phyloP scores from a whole-genome alignment of 2,888 invertebrate species.

The Coremacera marginata region DNA sequence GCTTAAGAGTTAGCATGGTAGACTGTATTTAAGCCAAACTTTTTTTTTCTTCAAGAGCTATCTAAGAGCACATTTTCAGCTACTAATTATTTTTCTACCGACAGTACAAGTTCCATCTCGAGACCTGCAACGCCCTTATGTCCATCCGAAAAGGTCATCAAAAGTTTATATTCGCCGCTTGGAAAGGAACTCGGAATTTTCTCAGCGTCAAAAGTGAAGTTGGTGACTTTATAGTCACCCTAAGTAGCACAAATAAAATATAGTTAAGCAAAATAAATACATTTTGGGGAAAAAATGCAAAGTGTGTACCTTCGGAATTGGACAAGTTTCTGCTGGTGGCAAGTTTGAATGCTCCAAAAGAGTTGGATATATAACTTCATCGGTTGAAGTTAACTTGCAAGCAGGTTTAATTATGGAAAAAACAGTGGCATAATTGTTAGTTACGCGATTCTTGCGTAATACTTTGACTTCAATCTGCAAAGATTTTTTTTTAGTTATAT shows the following conservation, averaged over 20 bases:
- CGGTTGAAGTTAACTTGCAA: slow-evolving; percentile 55
- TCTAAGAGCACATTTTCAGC: too few relatives aligned
- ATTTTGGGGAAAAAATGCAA: background rate
- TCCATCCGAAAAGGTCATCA: slow-evolving; percentile 49
- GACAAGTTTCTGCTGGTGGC: slow-evolving; percentile 55
- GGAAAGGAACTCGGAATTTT: slow-evolving; percentile 55
- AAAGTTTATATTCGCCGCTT: slow-evolving; percentile 56
- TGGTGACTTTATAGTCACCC: slow-evolving; percentile 53
- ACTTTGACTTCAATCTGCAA: slow-evolving; percentile 41
- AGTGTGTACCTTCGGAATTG: slow-evolving; percentile 53
- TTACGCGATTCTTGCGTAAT: slow-evolving; percentile 24
- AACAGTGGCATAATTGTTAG: slow-evolving; percentile 42
- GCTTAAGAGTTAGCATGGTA: too few relatives aligned
- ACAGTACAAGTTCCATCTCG: slow-evolving; percentile 49
- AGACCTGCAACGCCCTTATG: slow-evolving; percentile 51
- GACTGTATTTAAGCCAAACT: too few relatives aligned
- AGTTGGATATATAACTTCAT: slow-evolving; percentile 55
- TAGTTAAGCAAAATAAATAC: background rate
- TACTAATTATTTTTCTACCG: background rate
- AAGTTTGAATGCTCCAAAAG: slow-evolving; percentile 53
- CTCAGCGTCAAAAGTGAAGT: slow-evolving; percentile 55
- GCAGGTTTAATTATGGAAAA: slow-evolving; percentile 52
- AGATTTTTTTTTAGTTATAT: too few relatives aligned
- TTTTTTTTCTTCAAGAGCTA: too few relatives aligned
- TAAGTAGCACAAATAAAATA: slow-evolving; percentile 25